A percentile compares a stretch with the other conserved stretches of the same genome.
These are phyloP conservation scores for Nilaparvata lugens DNA, from an alignment of 1,140 invertebrate species.

Conservation along the genomic window DNA sequence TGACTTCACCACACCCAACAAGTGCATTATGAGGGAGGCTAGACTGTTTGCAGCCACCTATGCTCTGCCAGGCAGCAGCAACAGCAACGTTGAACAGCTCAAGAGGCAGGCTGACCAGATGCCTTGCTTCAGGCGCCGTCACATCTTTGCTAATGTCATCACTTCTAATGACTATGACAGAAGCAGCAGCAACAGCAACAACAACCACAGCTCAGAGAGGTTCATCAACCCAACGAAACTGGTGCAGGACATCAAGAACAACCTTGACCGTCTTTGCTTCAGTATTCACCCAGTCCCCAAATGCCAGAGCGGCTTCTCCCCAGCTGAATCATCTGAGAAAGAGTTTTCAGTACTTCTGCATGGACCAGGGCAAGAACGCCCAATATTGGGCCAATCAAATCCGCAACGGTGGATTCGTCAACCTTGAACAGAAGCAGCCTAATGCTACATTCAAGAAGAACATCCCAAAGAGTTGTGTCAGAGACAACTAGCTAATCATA, in stretches of 20 bases:
- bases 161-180: slow-evolving; percentile 16
- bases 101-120: slow-evolving; percentile 25
- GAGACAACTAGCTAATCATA: too few species aligned
- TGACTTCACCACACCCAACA: slow-evolving; percentile 48
- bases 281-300: slow-evolving; percentile 38
- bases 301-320: slow-evolving; percentile 38
- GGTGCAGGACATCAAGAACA: slow-evolving; percentile 22
- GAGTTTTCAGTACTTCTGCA: slow-evolving; percentile 43
- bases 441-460: too few species aligned
- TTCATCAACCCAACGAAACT: slow-evolving; percentile 17
- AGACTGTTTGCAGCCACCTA: slow-evolving; percentile 45
- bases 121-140: slow-evolving; percentile 34
- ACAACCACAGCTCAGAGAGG: slow-evolving; percentile 23
- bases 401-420: too few species aligned
- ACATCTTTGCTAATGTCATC: slow-evolving; percentile 26
- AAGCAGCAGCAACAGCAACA: slow-evolving; percentile 20
- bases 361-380: slow-evolving; percentile 34
- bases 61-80: slow-evolving; percentile 37
- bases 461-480: too few species aligned
- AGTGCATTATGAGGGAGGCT: slow-evolving; percentile 40
- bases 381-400: slow-evolving; percentile 20
- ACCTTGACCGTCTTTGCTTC: slow-evolving; percentile 44
- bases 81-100: slow-evolving; percentile 35
- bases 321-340: slow-evolving; percentile 29
- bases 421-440: too few species aligned